Conservation (phyloP, 2,888 invertebrate genomes). For the Palloptera scutellata region DNA sequence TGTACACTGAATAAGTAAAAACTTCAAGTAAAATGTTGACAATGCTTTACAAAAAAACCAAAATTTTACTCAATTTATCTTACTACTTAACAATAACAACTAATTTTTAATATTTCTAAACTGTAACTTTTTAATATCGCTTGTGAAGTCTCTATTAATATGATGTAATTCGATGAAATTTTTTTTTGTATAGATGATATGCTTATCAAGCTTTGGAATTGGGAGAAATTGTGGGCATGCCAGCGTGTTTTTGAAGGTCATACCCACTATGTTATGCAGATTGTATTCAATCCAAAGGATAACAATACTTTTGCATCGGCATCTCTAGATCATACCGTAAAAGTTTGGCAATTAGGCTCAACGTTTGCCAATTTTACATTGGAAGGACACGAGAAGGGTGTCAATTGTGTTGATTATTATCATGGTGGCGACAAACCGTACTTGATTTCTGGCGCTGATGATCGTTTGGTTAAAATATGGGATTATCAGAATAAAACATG, state of each 20-base stretch:
- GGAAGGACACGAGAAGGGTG: slow-evolving; percentile 98
- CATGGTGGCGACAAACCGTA: slow-evolving; percentile 99
- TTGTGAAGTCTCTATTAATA: too few species aligned
- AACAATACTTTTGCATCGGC: slow-evolving; percentile 99
- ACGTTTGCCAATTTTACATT: slow-evolving; percentile 97
- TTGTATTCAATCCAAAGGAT: slow-evolving; percentile 99
- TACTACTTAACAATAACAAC: too few species aligned
- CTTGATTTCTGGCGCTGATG: slow-evolving; percentile 98
- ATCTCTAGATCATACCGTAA: slow-evolving; percentile 96
- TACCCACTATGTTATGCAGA: slow-evolving; percentile 99
- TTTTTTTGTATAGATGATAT: slow-evolving; percentile 85
- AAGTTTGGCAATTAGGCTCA: slow-evolving; percentile 99
- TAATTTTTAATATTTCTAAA: too few species aligned
- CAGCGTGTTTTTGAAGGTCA: slow-evolving; percentile 99
- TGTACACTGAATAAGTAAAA: too few species aligned
- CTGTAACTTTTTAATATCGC: too few species aligned
- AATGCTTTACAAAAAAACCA: too few species aligned
- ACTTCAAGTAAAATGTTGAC: too few species aligned
- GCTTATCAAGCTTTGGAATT: slow-evolving; percentile 99
- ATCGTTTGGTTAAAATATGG: slow-evolving; percentile 98
- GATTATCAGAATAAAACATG: slow-evolving; percentile 99
- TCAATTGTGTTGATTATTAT: slow-evolving; percentile 99
- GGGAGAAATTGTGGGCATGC: slow-evolving; percentile 98
- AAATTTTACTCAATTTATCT: too few species aligned
- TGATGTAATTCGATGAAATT: not conserved